Base-by-base conservation (phyloP, 2,113 vertebrate genomes). In the Sylvia atricapilla region DNA sequence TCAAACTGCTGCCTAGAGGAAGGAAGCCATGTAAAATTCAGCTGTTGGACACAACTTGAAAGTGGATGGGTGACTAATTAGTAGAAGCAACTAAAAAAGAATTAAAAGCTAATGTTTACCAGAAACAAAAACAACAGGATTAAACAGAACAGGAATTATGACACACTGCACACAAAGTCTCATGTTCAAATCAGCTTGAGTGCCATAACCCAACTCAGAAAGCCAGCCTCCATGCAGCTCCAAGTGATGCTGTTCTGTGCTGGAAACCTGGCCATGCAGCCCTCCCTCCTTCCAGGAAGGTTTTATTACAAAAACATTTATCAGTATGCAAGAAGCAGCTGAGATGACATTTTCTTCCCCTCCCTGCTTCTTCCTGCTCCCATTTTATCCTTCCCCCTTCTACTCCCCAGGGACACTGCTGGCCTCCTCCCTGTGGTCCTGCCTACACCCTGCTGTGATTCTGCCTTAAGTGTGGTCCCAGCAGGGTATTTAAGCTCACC, bases 21-120 rank as follows among this genome's bases (percentile, higher is more conserved):
- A 20, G 68, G 94, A 83, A 90, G 23, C 55, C 50, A 68, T 28
- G 72, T 58, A 84, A 84, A 86, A 87, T 81, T 69, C 73, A 91
- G 43, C 72, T 74, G 41, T n/a, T 92, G 66, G 49, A 80, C 2
- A 2, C 16, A 66, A 43, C 56, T 53, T n/a, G 5, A 83, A 86
- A 89, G 41, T 56, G 17, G 13, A 79, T 75, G 16, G 17, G 41
- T 69, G 31, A 86, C 73, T 89, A 75, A 80, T 80, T 44, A 92
- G 15, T 9, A 90, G 30, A 66, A 5, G 3, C 6, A 79, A 94
- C 41, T 3, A 49, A 50, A 67, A 66, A 24, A 25, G 30, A 58
- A 25, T 3, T 21, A 85, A 58, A 90, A 83, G 46, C 7, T 66
- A 62, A 56, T 30, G 21, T 83, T 88, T 81, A 60, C 35, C 70